Conservation (phyloP, 2,113 vertebrate genomes). For the Albula glossodonta region DNA sequence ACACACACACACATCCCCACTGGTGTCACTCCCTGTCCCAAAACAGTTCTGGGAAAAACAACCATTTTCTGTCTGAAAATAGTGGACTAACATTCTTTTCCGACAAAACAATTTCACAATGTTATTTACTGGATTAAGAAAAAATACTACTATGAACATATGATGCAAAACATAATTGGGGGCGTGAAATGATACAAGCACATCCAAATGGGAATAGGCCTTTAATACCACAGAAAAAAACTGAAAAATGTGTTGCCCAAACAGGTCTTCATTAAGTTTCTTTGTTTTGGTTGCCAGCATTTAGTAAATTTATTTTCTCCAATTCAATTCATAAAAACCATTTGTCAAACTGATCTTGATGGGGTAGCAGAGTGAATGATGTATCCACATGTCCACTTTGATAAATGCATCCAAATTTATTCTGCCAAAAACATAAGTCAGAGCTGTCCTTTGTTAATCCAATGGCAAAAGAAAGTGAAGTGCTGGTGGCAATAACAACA, state of each 20-base stretch:
- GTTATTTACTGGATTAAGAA: neutral
- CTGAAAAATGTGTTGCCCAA: neutral
- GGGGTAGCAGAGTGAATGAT: neutral
- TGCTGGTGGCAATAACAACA: neutral
- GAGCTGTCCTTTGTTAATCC: neutral
- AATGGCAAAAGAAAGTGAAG: neutral
- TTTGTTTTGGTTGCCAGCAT: neutral
- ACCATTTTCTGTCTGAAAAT: neutral
- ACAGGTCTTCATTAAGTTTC: neutral
- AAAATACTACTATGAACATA: neutral
- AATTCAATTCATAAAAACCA: too few species aligned
- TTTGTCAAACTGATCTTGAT: too few species aligned
- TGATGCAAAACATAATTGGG: too few species aligned
- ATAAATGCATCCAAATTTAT: neutral
- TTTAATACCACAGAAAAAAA: too few species aligned
- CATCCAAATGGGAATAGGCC: too few species aligned
- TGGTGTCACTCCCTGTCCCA: neutral
- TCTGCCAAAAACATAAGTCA: neutral
- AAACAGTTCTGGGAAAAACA: slow-evolving; percentile 14
- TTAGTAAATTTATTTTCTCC: neutral
- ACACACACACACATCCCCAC: neutral
- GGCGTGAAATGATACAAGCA: too few species aligned
- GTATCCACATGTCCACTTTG: neutral
- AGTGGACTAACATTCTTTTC: slow-evolving; percentile 3
- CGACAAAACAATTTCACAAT: neutral